Base-by-base conservation (phyloP, 2,888 invertebrate species). In the Stratiomys singularior region DNA sequence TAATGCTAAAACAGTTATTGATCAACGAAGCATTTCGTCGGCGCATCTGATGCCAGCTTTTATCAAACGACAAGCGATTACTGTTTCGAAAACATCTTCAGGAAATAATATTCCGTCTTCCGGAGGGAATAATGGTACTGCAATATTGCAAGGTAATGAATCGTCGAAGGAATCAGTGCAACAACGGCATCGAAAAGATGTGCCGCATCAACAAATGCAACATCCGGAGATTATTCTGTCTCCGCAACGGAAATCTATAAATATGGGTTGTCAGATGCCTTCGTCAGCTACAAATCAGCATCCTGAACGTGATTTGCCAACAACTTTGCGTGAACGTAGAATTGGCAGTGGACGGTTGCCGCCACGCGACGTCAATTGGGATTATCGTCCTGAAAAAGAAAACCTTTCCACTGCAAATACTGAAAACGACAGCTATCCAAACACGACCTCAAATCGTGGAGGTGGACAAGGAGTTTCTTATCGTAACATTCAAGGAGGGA, bases 301-400 rank as follows among this genome's bases (percentile, higher is more conserved):
- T 7, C 46, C 79, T n/a, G 25, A 77, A 77, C 79, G 58, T 78
- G 71, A 21, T 76, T 4, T 67, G 25, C 46, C 44, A 0, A 30
- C 25, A 18, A 30, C 47, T 11, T 60, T 76, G 3, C 81, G 82
- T 5, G 82, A 87, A 77, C 88, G 92, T 21, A 92, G 96, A 64
- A 95, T 96, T 83, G 96, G 96, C 4, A 96, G 96, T 82, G 96
- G 96, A 0, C 92, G 96, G 11, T 92, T 96, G 80, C 89, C 92
- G 88, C 90, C 93, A 79, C 90, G 93, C 37, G 88, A 86, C 78
- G 85, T 85, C 21, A 84, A 83, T 79, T 90, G 90, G 90, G 90
- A 90, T 82, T 85, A 82, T 80, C 80, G 82, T 60, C 80, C 82
- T 25, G 81, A 79, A 25, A 80, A 78, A 13, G 80, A 80, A 18